Evolutionary conservation across 2,888 invertebrate species (phyloP).

Genomic region (Apantesis nais): DNA sequence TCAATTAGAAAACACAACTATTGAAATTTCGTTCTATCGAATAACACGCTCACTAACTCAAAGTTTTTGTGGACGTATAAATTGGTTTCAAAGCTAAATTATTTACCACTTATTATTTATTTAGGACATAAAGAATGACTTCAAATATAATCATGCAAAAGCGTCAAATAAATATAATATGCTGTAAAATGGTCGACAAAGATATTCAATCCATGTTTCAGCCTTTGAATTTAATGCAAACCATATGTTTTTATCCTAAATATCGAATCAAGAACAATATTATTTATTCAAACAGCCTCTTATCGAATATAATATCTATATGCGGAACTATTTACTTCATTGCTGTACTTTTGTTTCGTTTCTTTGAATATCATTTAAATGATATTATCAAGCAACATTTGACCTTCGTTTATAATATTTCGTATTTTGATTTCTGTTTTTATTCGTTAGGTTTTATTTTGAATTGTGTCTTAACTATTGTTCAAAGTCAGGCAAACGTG

Average conservation of each 20-base stretch:
- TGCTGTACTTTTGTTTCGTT: background rate
- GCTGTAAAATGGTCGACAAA: constrained; percentile 26
- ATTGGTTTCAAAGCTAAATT: too few relatives aligned
- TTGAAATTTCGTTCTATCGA: too few relatives aligned
- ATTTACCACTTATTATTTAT: too few relatives aligned
- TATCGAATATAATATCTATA: constrained; percentile 18
- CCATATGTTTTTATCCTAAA: constrained; percentile 29
- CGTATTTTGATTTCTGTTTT: background rate
- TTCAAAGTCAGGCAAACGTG: constrained; percentile 9
- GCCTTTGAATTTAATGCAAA: constrained; percentile 36
- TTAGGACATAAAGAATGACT: background rate
- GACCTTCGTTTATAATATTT: background rate
- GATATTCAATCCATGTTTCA: constrained; percentile 31
- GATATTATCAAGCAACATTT: background rate
- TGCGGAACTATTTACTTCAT: background rate
- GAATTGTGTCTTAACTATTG: constrained; percentile 10
- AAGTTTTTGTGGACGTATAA: too few relatives aligned
- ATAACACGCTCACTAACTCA: too few relatives aligned
- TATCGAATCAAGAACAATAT: constrained; percentile 32
- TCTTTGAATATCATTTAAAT: rapidly evolving
- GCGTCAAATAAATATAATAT: background rate
- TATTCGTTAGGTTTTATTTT: constrained; percentile 7
- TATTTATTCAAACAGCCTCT: constrained; percentile 27
- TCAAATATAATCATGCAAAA: background rate
- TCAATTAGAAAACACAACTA: too few relatives aligned